Percentiles rank a stretch among this genome's conserved stretches.
phyloP scores from a whole-genome alignment of 1,140 invertebrate genomes.

The Aporrectodea caliginosa region DNA sequence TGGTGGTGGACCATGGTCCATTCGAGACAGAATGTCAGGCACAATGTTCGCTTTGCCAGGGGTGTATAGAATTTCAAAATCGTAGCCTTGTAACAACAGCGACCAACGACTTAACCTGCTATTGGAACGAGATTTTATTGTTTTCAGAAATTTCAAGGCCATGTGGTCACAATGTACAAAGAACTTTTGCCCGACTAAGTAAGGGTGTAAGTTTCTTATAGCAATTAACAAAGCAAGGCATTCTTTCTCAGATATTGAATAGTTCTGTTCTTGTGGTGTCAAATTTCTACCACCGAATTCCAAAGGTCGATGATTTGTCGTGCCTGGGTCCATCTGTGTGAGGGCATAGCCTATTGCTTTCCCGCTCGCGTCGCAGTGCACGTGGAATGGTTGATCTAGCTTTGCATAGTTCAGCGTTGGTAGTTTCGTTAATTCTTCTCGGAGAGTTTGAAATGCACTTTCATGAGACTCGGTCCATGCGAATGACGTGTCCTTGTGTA shows the following conservation, averaged over 20 bases:
- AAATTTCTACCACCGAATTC: background rate
- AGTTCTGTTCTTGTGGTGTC: background rate
- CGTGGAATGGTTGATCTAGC: background rate
- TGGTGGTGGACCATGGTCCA: background rate
- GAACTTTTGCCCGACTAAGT: background rate
- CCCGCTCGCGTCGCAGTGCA: background rate
- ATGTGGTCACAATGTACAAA: background rate
- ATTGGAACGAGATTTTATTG: background rate
- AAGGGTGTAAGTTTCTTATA: background rate
- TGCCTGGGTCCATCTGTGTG: background rate
- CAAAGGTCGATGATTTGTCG: background rate
- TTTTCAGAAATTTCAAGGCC: background rate
- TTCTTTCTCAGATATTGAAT: background rate
- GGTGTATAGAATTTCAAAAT: background rate
- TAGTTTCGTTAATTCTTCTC: background rate
- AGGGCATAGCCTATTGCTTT: background rate
- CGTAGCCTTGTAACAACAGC: background rate
- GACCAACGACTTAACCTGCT: background rate
- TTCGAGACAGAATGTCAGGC: background rate
- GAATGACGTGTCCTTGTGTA: background rate
- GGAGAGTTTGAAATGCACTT: background rate
- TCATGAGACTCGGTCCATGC: background rate
- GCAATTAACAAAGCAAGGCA: background rate
- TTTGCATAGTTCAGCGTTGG: background rate
- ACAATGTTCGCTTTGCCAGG: background rate